Evolutionary conservation across 2,113 vertebrate species (phyloP).

Genomic region (Oreotrochilus melanogaster): DNA sequence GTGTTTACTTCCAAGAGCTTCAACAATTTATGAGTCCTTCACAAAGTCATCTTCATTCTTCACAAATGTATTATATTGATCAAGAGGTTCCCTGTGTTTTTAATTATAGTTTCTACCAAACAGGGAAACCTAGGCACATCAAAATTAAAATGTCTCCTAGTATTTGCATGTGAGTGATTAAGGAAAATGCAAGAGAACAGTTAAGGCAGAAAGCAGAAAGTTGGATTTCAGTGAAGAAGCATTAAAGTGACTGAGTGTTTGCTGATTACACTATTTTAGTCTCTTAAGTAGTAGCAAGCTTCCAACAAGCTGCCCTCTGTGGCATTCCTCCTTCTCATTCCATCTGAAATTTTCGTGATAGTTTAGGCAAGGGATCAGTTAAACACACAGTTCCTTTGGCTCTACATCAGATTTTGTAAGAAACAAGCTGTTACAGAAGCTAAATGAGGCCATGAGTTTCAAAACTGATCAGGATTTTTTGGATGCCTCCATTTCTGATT

Average conservation of each 20-base stretch:
- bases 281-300: conserved; percentile 58
- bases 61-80: background rate
- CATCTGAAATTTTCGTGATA: conserved; percentile 65
- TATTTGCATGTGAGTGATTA: background rate
- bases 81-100: background rate
- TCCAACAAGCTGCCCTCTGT: conserved; percentile 60
- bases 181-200: background rate
- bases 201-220: conserved; percentile 5
- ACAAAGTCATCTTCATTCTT: background rate
- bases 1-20: background rate
- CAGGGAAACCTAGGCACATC: background rate
- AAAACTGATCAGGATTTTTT: conserved; percentile 59
- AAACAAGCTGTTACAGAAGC: conserved; percentile 69
- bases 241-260: conserved; percentile 67
- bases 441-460: conserved; percentile 65
- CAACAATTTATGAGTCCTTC: background rate
- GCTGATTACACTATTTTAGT: conserved; percentile 60
- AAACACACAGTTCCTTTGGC: conserved; percentile 65
- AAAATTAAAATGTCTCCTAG: background rate
- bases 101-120: background rate
- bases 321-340: conserved; percentile 57
- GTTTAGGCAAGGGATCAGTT: conserved; percentile 71
- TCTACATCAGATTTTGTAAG: conserved; percentile 51
- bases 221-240: conserved; percentile 49
- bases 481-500: conserved; percentile 56